Evolutionary conservation across 2,113 vertebrate genomes (phyloP).

Genomic region (Rhegmatorhina hoffmannsi): DNA sequence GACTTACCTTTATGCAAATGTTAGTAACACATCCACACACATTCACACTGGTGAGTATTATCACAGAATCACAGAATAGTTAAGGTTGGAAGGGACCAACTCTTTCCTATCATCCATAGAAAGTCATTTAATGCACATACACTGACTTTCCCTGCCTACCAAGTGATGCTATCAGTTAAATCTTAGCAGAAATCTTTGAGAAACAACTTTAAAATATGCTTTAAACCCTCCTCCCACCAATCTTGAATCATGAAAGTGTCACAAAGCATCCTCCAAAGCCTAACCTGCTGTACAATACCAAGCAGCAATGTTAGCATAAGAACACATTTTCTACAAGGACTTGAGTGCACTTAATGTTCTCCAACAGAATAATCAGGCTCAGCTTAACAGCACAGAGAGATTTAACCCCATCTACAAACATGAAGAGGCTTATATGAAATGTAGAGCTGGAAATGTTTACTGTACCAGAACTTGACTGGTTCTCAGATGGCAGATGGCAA

Average conservation of each 20-base stretch:
- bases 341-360: slow-evolving; percentile 28
- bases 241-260: slow-evolving; percentile 19
- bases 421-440: slow-evolving; percentile 69
- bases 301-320: slow-evolving; percentile 6
- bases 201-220: slow-evolving; percentile 28
- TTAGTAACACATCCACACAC: neutral
- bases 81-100: neutral
- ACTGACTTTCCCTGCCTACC: neutral
- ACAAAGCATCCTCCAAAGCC: slow-evolving; percentile 24
- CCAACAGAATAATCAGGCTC: slow-evolving; percentile 6
- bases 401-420: slow-evolving; percentile 52
- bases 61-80: neutral
- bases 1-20: neutral
- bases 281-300: neutral
- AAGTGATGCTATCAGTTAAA: neutral
- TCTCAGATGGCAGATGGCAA: slow-evolving; percentile 78
- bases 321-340: slow-evolving; percentile 23
- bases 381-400: slow-evolving; percentile 43
- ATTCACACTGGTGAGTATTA: neutral
- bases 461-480: slow-evolving; percentile 76
- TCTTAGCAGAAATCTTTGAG: neutral
- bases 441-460: slow-evolving; percentile 77
- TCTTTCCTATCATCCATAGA: neutral
- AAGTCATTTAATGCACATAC: neutral
- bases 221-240: slow-evolving; percentile 30